Conservation (phyloP, 2,113 vertebrate species). For the Melospiza melodia region DNA sequence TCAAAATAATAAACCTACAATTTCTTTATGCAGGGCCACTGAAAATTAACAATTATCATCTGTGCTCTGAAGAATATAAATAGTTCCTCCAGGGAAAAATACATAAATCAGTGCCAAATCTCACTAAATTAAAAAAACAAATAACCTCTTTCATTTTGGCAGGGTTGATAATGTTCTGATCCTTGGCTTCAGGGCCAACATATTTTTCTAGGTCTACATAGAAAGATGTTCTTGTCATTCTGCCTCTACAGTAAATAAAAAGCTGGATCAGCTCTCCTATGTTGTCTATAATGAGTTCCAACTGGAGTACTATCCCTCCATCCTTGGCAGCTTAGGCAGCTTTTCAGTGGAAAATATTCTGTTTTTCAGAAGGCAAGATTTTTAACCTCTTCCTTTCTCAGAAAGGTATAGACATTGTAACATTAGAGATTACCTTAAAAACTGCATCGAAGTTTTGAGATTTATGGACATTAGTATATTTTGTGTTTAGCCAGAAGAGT, state of each 20-base stretch:
- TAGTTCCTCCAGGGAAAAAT: conserved; percentile 25
- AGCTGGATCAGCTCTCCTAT: conserved; percentile 49
- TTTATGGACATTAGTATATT: not conserved
- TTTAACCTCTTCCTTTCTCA: conserved; percentile 40
- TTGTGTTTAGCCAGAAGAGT: not conserved
- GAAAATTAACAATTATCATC: conserved; percentile 34
- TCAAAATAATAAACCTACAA: not conserved
- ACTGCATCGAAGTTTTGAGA: not conserved
- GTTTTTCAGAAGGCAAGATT: not conserved
- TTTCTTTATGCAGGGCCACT: not conserved
- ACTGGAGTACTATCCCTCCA: conserved; percentile 32
- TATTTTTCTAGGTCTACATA: conserved; percentile 51
- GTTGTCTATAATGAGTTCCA: conserved; percentile 52
- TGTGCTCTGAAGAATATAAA: conserved; percentile 24
- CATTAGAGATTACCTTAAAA: not conserved
- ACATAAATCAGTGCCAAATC: conserved; percentile 22
- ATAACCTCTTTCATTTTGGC: conserved; percentile 58
- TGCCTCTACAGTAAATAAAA: conserved; percentile 56
- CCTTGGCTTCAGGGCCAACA: conserved; percentile 41
- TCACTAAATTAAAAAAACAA: conserved; percentile 49
- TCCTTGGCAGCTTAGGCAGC: conserved; percentile 38
- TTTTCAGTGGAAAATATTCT: conserved; percentile 29
- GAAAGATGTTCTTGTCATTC: conserved; percentile 55
- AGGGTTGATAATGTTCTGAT: conserved; percentile 37
- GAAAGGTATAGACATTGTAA: not conserved